Evolutionary conservation across 2,113 vertebrate genomes (phyloP).

Genomic region (Chamaetylas fuelleborni): DNA sequence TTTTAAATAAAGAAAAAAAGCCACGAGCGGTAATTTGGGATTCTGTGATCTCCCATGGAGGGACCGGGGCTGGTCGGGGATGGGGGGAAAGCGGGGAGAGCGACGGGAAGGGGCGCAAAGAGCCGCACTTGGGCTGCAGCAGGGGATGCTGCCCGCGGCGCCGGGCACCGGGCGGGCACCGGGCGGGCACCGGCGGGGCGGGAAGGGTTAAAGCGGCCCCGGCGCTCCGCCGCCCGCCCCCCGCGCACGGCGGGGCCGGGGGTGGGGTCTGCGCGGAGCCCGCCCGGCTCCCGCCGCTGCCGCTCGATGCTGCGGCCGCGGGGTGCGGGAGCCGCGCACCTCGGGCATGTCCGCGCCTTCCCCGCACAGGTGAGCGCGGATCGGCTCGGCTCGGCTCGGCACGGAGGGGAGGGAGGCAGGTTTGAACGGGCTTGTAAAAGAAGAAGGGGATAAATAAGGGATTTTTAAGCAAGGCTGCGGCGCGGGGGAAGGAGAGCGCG

Average conservation of each 20-base stretch:
- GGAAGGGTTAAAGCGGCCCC: too few relatives aligned
- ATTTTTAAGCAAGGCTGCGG: neutral
- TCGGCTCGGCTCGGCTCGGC: neutral
- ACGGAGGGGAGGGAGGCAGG: neutral
- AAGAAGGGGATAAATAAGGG: neutral
- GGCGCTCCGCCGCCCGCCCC: too few relatives aligned
- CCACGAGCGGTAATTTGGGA: neutral
- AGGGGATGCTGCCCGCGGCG: neutral
- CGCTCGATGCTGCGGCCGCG: neutral
- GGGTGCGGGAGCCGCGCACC: neutral
- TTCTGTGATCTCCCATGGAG: accelerated
- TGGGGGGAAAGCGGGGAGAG: neutral
- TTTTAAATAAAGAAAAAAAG: too few relatives aligned
- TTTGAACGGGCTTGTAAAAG: neutral
- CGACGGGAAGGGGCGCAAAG: neutral
- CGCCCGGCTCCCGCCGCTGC: too few relatives aligned
- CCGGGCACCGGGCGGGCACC: neutral
- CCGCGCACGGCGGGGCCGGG: too few relatives aligned
- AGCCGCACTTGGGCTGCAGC: neutral
- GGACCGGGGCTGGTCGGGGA: neutral
- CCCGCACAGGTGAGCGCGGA: slow-evolving; percentile 25
- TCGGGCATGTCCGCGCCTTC: neutral
- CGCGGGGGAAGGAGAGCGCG: neutral
- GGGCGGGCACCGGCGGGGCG: too few relatives aligned
- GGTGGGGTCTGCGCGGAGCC: too few relatives aligned